Evolutionary conservation across 2,113 vertebrate genomes (phyloP).

Genomic region (Lophius piscatorius): DNA sequence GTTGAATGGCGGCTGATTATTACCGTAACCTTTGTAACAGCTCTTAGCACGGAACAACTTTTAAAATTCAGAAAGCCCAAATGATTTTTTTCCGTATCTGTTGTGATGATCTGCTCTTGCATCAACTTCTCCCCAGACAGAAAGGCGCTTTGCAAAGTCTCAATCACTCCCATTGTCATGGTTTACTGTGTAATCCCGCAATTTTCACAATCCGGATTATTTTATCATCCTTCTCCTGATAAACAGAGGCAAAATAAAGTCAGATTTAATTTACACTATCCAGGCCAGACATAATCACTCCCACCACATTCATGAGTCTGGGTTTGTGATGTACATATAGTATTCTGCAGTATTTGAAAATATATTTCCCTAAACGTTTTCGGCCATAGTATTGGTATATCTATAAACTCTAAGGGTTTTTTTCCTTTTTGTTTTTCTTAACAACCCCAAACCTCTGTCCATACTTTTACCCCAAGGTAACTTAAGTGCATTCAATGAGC

Average conservation of each 20-base stretch:
- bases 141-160: conserved; percentile 57
- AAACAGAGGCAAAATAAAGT: conserved; percentile 61
- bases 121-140: conserved; percentile 50
- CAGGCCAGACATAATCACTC: conserved; percentile 64
- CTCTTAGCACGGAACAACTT: conserved; percentile 38
- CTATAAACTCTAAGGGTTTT: not conserved
- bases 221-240: conserved; percentile 65
- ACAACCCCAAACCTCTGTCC: too few relatives aligned
- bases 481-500: too few relatives aligned
- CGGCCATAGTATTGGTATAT: not conserved
- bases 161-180: conserved; percentile 64
- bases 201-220: conserved; percentile 78
- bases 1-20: conserved; percentile 56
- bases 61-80: conserved; percentile 57
- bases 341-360: conserved; percentile 34
- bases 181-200: conserved; percentile 75
- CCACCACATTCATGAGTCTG: conserved; percentile 20
- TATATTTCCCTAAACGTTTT: conserved; percentile 14
- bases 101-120: conserved; percentile 48
- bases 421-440: too few relatives aligned
- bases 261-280: conserved; percentile 66
- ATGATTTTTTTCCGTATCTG: conserved; percentile 63
- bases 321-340: too few relatives aligned
- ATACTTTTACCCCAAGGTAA: too few relatives aligned
- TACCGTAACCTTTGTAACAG: conserved; percentile 52